A percentile compares a stretch with the other conserved stretches of the same genome.
These are phyloP conservation scores for Catharus fuscescens DNA, from an alignment of 2,113 vertebrate genomes.

Conservation along the genomic window DNA sequence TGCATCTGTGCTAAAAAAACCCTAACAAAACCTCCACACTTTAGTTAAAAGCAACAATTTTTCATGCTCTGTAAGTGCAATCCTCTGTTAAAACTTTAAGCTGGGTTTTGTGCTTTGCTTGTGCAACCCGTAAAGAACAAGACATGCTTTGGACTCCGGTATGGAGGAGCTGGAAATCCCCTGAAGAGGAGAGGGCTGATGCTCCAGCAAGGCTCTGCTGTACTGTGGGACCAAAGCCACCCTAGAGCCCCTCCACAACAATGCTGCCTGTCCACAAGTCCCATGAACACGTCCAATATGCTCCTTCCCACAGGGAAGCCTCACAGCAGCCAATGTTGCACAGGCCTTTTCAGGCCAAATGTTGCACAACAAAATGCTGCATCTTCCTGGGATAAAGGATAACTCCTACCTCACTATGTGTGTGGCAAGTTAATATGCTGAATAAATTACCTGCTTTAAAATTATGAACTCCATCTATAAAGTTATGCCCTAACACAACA, in stretches of 20 bases:
- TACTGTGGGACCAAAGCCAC: accelerated
- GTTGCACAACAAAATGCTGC: accelerated
- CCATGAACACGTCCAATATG: accelerated
- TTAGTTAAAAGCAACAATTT: not conserved
- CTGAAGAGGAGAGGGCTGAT: accelerated
- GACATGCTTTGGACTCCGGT: accelerated
- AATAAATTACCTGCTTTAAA: not conserved
- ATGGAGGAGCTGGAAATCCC: not conserved
- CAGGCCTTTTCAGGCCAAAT: not conserved
- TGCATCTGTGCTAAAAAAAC: not conserved
- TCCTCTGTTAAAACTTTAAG: not conserved
- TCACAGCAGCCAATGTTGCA: accelerated
- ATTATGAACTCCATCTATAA: not conserved
- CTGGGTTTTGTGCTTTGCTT: not conserved
- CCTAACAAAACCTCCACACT: not conserved
- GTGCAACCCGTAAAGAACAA: not conserved
- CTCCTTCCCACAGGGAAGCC: not conserved
- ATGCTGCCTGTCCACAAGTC: accelerated
- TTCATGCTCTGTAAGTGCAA: not conserved
- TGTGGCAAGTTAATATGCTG: not conserved
- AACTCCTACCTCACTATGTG: accelerated
- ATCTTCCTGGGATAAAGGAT: not conserved
- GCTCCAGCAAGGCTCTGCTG: no score
- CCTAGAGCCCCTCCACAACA: accelerated
- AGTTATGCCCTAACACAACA: accelerated